Base-by-base conservation (phyloP, 1,140 invertebrate genomes). In the Microplitis demolitor region DNA sequence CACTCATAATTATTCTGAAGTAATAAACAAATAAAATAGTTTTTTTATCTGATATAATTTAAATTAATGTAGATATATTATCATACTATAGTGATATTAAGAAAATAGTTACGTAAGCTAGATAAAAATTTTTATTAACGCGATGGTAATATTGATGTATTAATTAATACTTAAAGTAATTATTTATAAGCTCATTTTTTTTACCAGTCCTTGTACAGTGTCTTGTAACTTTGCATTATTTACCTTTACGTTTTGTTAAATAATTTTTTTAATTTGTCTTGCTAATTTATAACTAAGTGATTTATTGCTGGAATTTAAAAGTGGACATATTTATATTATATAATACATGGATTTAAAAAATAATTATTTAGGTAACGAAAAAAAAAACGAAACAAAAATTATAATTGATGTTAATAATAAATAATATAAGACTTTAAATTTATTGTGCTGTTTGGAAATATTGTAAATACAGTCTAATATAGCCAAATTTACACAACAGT, bases 21-120 rank as follows among this genome's bases (percentile, higher is more conserved):
- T 76, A 81, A 77, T 24, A 24, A 24, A 24, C 24, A 81, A 82
- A 79, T 83, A 80, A 83, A 69, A 80, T 78, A 76, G 77, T 72
- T 78, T 80, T 80, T 78, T 69, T 68, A 74, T 74, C 70, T 72
- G 66, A 75, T 78, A 35, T 33, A 4, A 37, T 64, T 64, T 24
- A 24, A n/a, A 24, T 24, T 24, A 24, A 39, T 64, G 62, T 64
- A 64, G 62, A 64, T 64, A 64, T 11, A 60, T 60, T 53, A 37
- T 37, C n/a, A 56, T 45, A 45, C 39, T 45, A 45, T 45, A 45
- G 39, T 6, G 39, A 45, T 45, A 45, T 3, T 14, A 33, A 37
- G 60, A n/a, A 56, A 39, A 24, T 66, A 72, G 45, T 60, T 54
- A 69, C 6, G 33, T 37, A 35, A 51, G 61, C 3, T 71, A 66